Evolutionary conservation across 1,140 invertebrate species (phyloP).

Genomic region (Bombus impatiens): DNA sequence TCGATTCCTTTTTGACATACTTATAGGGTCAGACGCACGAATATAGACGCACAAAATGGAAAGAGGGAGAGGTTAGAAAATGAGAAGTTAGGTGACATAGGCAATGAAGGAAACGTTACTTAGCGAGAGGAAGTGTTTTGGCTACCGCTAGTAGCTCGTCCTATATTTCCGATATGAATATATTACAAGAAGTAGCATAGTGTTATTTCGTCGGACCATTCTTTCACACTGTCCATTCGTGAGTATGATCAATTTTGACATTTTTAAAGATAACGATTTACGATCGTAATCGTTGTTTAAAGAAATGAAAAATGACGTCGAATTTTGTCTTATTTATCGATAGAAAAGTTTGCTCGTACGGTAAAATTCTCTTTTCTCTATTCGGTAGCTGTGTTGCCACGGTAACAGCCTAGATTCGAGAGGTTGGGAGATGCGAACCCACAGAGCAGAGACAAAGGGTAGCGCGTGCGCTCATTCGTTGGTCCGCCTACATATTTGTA

Average conservation of each 20-base stretch:
- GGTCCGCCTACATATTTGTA: background rate
- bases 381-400: slow-evolving; percentile 65
- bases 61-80: too few relatives aligned
- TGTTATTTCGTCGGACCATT: too few relatives aligned
- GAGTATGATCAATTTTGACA: too few relatives aligned
- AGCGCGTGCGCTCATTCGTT: background rate
- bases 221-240: too few relatives aligned
- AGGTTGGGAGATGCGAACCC: slow-evolving; percentile 31
- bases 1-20: too few relatives aligned
- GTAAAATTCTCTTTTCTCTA: background rate
- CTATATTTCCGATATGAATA: background rate
- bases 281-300: too few relatives aligned
- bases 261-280: too few relatives aligned
- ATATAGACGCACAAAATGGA: too few relatives aligned
- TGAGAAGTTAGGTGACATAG: too few relatives aligned
- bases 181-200: too few relatives aligned
- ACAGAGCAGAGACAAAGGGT: slow-evolving; percentile 22
- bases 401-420: slow-evolving; percentile 72
- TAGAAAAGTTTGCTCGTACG: background rate
- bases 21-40: too few relatives aligned
- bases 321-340: background rate
- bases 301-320: too few relatives aligned
- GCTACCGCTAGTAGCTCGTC: background rate
- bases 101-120: background rate
- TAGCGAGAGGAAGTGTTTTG: background rate